phyloP scores from a whole-genome alignment of 2,113 vertebrate species.

The Amazona vittata region DNA sequence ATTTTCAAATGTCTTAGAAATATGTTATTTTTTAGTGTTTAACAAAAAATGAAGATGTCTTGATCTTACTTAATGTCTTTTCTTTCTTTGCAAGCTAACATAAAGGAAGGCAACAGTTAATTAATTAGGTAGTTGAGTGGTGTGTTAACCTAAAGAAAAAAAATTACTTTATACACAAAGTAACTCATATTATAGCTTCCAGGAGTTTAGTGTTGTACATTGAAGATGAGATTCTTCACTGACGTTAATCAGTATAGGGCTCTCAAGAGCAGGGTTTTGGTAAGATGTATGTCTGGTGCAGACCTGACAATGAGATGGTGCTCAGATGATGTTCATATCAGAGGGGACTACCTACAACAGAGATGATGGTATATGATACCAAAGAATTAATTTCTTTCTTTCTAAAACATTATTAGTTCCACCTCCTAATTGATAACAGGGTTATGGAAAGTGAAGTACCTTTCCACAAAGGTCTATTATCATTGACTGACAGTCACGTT shows the following conservation, averaged over 20 bases:
- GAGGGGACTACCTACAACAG: background rate
- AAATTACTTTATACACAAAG: background rate
- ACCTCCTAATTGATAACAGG: conserved; percentile 52
- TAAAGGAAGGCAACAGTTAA: background rate
- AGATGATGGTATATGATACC: conserved; percentile 2
- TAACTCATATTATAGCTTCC: background rate
- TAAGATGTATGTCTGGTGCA: background rate
- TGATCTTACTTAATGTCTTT: background rate
- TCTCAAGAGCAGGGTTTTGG: background rate
- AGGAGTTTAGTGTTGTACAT: background rate
- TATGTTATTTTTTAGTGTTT: background rate
- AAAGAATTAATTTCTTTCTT: conserved; percentile 16
- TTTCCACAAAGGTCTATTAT: conserved; percentile 21
- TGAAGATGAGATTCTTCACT: background rate
- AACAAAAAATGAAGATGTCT: background rate
- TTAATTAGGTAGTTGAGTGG: background rate
- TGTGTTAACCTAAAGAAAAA: background rate
- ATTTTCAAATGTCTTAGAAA: background rate
- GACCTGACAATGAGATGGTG: background rate
- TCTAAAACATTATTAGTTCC: conserved; percentile 23
- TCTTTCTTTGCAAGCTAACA: background rate
- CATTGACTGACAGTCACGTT: conserved; percentile 40
- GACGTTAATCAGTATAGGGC: background rate
- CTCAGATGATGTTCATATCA: background rate
- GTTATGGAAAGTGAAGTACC: conserved; percentile 53